Evolutionary conservation across 2,797 vertebrate species (phyloP).

Genomic region (Melanotaenia parkinsoni): DNA sequence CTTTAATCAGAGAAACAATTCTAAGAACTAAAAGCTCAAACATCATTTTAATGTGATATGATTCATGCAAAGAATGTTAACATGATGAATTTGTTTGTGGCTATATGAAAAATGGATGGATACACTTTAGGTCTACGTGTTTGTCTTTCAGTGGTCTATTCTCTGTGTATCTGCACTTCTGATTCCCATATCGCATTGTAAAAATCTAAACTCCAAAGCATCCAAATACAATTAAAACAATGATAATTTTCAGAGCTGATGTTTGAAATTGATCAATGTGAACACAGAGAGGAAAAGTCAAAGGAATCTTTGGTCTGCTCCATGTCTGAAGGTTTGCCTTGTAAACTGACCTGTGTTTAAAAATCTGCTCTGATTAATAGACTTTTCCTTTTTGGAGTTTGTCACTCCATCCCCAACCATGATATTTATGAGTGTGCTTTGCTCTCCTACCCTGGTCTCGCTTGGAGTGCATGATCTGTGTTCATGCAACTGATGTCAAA

Average conservation of each 20-base stretch:
- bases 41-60: too few relatives aligned
- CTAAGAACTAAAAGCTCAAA: too few relatives aligned
- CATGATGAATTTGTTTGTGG: too few relatives aligned
- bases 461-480: slow-evolving; percentile 39
- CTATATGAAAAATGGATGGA: too few relatives aligned
- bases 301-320: too few relatives aligned
- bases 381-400: background rate
- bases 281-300: too few relatives aligned
- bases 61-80: too few relatives aligned
- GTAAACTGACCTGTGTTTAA: background rate
- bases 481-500: slow-evolving; percentile 78
- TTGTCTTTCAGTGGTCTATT: background rate
- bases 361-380: background rate
- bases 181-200: background rate
- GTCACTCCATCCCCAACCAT: background rate
- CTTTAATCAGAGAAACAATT: background rate
- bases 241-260: background rate
- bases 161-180: background rate
- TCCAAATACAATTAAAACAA: background rate
- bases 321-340: background rate
- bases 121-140: too few relatives aligned
- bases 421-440: background rate
- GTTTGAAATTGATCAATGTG: too few relatives aligned
- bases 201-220: background rate
- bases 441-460: slow-evolving; percentile 77